These are phyloP conservation scores for Karalla daura DNA, from an alignment of 2,797 vertebrate genomes.

Conservation along the genomic window DNA sequence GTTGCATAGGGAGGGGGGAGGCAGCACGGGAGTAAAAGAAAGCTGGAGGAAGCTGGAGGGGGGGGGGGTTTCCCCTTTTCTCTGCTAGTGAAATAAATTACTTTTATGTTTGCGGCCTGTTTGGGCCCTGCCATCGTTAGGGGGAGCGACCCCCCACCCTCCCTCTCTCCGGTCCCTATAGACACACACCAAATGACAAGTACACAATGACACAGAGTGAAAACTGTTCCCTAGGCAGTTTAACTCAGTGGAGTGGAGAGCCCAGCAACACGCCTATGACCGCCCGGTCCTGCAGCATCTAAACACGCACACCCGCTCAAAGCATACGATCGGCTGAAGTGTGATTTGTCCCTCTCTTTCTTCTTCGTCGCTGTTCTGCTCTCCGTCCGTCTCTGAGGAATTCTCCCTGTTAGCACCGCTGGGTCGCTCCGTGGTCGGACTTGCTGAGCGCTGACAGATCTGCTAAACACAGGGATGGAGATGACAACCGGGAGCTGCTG, in stretches of 20 bases:
- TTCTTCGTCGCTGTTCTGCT: neutral
- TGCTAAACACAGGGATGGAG: slow-evolving; percentile 40
- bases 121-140: slow-evolving; percentile 48
- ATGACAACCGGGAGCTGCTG: slow-evolving; percentile 44
- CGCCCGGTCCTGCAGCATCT: neutral
- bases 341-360: neutral
- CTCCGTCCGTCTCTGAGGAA: slow-evolving; percentile 28
- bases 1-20: slow-evolving; percentile 16
- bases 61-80: slow-evolving; percentile 56
- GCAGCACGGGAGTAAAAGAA: slow-evolving; percentile 29
- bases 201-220: slow-evolving; percentile 51
- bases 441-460: slow-evolving; percentile 41
- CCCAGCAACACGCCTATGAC: neutral
- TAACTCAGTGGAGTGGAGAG: slow-evolving; percentile 8
- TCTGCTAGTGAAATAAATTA: slow-evolving; percentile 77
- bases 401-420: slow-evolving; percentile 20
- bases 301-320: neutral
- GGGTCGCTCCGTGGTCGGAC: slow-evolving; percentile 18
- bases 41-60: slow-evolving; percentile 31
- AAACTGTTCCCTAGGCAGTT: slow-evolving; percentile 18
- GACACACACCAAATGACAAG: slow-evolving; percentile 46
- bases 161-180: slow-evolving; percentile 29
- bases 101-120: slow-evolving; percentile 72
- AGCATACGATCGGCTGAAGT: neutral
- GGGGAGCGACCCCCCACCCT: neutral